Evolutionary conservation across 2,113 vertebrate genomes (phyloP), one percentile per base, ranked within the genome.

Genomic region (Acrocephalus kingi): DNA sequence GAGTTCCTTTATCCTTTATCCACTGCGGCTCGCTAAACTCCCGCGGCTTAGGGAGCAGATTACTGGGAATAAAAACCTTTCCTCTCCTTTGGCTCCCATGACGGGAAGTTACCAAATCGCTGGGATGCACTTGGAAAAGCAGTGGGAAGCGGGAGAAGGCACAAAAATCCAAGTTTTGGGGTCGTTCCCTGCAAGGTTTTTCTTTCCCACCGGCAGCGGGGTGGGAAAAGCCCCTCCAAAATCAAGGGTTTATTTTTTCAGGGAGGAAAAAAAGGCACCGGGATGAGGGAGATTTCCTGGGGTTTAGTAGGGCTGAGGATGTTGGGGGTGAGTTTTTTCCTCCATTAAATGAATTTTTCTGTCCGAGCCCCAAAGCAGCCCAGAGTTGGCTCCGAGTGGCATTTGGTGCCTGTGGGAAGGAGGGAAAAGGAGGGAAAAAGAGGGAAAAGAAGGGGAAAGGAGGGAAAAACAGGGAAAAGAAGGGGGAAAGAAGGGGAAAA

Each of bases 31-130:
- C 48, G 95, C 94, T 95, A 95, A 96, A 97, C 71, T 96, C 88
- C 95, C 69, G 24, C 45, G 89, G 97, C 97, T 97, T 96, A 97
- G 92, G 97, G 90, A 96, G 96, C 96, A 97, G 97, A 98, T 98
- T 98, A 98, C 54, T 56, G 78, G 82, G 93, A 87, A 84, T 94
- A 81, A 86, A 96, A 97, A 96, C 94, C 95, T 97, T 92, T 83
- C 96, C 48, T 84, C 67, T 13, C 80, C 95, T 51, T 82, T n/a
- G 39, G 92, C 96, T 96, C 96, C 71, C 96, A 97, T 96, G 92
- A 97, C 95, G 95, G 94, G 97, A 97, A 95, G 92, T 97, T 95
- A 82, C 97, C 95, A 90, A 96, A 95, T 71, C 93, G 69, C 46
- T 25, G 84, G 82, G 92, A 96, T 75, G 94, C 95, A 16, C 33